phyloP scores from a whole-genome alignment of 2,113 vertebrate species.

The Dolichallabes microphthalmus region DNA sequence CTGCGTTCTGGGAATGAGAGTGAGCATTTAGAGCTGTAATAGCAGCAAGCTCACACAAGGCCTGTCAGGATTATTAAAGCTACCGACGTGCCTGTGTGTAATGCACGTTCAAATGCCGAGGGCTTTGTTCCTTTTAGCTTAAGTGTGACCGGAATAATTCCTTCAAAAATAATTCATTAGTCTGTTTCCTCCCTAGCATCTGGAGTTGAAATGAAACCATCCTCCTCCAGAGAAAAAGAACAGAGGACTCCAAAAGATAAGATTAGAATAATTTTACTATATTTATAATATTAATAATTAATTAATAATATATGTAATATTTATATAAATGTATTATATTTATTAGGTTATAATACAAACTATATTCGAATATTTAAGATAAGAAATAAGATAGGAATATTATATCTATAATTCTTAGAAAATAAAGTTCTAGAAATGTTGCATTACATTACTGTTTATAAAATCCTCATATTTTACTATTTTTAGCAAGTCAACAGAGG shows the following conservation, averaged over 20 bases:
- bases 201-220: slow-evolving; percentile 17
- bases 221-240: not conserved
- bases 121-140: slow-evolving; percentile 22
- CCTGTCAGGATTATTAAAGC: slow-evolving; percentile 23
- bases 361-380: too few species aligned
- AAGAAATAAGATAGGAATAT: too few species aligned
- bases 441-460: too few species aligned
- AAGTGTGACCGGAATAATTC: slow-evolving; percentile 28
- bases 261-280: slow-evolving; percentile 18
- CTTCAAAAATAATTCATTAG: slow-evolving; percentile 29
- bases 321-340: too few species aligned
- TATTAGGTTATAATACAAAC: too few species aligned
- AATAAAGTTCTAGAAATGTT: too few species aligned
- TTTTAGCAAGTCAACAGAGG: too few species aligned
- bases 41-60: slow-evolving; percentile 2
- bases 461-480: too few species aligned
- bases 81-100: slow-evolving; percentile 4
- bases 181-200: not conserved
- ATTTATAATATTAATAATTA: too few species aligned
- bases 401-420: too few species aligned
- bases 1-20: not conserved
- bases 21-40: slow-evolving; percentile 16
- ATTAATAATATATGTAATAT: too few species aligned
- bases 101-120: slow-evolving; percentile 7
- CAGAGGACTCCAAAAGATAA: not conserved